Conservation (phyloP, 2,113 vertebrate genomes). For the Microcebus tavaratra region DNA sequence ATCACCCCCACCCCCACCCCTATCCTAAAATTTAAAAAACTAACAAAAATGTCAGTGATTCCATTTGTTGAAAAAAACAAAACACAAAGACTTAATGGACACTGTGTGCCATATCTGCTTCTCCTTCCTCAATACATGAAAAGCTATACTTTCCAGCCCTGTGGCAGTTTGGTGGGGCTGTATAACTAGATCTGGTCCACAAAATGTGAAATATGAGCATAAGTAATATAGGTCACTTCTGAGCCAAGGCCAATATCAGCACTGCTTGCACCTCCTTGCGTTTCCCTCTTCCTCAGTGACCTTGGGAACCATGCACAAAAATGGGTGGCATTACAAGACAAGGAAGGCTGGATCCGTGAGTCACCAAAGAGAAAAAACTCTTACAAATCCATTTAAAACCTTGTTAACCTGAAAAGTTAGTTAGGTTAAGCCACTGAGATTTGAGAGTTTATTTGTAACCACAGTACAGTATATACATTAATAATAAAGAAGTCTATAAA, state of each 20-base stretch:
- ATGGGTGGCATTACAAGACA: not conserved
- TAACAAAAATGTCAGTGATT: not conserved
- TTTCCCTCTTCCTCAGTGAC: not conserved
- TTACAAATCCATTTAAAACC: not conserved
- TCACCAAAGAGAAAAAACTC: not conserved
- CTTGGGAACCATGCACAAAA: not conserved
- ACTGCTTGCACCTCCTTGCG: too few relatives aligned
- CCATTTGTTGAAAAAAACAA: not conserved
- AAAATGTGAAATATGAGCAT: not conserved
- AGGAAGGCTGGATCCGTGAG: not conserved
- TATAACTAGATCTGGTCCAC: not conserved
- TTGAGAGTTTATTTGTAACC: not conserved
- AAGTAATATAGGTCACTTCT: not conserved
- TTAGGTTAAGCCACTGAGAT: not conserved
- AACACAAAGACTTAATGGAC: not conserved
- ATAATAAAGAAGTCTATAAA: not conserved
- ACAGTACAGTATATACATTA: not conserved
- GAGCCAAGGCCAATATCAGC: not conserved
- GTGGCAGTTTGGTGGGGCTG: not conserved
- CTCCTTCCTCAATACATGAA: not conserved
- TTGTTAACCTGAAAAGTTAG: not conserved
- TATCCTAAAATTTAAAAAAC: not conserved
- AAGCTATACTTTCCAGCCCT: not conserved
- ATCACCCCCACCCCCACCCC: not conserved
- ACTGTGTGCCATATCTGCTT: not conserved